A percentile compares a stretch with the other conserved stretches of the same genome.
Conservation (phyloP, 2,113 vertebrate species). For the Seriola quinqueradiata region DNA sequence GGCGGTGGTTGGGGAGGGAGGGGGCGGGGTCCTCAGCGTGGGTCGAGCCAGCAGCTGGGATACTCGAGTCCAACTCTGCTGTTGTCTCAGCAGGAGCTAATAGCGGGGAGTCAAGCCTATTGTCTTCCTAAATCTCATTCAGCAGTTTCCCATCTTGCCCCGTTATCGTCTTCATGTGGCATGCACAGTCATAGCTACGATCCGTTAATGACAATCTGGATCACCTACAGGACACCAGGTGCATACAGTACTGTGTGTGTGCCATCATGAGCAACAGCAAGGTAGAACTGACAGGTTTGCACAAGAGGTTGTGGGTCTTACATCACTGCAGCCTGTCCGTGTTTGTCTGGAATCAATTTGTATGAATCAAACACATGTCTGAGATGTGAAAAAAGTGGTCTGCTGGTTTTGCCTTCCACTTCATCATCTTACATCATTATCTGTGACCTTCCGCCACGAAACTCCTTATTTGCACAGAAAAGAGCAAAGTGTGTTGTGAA, state of each 20-base stretch:
- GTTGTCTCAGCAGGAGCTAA: constrained; percentile 8
- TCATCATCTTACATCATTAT: constrained; percentile 5
- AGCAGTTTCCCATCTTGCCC: constrained; percentile 1
- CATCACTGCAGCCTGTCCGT: neutral
- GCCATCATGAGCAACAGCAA: neutral
- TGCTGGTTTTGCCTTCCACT: neutral
- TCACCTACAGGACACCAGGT: neutral
- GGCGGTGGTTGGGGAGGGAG: no score
- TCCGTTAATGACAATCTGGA: neutral
- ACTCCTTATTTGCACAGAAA: constrained; percentile 20
- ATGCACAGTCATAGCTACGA: no score
- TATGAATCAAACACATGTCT: neutral
- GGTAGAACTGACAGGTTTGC: neutral
- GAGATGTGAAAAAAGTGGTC: neutral
- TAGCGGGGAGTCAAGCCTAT: constrained; percentile 6
- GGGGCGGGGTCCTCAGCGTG: constrained; percentile 19
- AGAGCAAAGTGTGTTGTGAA: constrained; percentile 15
- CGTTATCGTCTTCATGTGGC: neutral
- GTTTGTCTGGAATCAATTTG: constrained; percentile 14
- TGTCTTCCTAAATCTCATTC: constrained; percentile 6
- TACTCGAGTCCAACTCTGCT: constrained; percentile 20
- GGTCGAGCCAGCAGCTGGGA: constrained; percentile 40
- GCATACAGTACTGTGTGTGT: neutral
- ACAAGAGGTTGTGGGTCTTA: neutral
- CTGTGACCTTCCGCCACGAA: constrained; percentile 2